Evolutionary conservation across 1,140 invertebrate species (phyloP).

Genomic region (Oncopeltus fasciatus): DNA sequence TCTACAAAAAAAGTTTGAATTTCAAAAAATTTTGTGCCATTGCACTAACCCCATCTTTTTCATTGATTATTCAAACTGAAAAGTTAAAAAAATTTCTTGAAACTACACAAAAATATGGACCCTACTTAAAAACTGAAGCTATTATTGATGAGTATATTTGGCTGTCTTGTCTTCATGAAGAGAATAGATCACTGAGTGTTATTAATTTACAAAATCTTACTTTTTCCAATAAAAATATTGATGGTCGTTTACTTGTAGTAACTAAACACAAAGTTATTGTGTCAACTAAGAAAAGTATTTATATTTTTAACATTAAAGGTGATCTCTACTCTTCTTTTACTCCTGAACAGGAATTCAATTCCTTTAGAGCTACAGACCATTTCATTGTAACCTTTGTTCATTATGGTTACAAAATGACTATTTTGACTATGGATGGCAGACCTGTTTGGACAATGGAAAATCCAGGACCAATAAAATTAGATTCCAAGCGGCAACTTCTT

Average conservation of each 20-base stretch:
- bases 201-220: not conserved
- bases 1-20: not conserved
- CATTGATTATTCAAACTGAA: not conserved
- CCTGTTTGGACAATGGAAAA: not conserved
- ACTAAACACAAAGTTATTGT: not conserved
- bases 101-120: not conserved
- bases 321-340: not conserved
- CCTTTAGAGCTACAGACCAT: not conserved
- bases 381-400: not conserved
- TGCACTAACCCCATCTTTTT: not conserved
- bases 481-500: not conserved
- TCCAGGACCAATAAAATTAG: not conserved
- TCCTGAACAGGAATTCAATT: not conserved
- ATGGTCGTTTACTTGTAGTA: not conserved
- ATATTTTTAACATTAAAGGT: not conserved
- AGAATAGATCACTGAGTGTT: not conserved
- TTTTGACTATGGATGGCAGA: not conserved
- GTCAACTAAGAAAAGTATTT: not conserved
- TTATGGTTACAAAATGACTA: not conserved
- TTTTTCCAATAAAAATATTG: not conserved
- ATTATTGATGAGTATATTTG: not conserved
- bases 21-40: not conserved
- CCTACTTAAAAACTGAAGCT: not conserved
- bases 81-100: not conserved
- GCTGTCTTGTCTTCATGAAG: not conserved